These are phyloP conservation scores for Girardinichthys multiradiatus DNA, from an alignment of 2,113 vertebrate genomes.

Conservation along the genomic window DNA sequence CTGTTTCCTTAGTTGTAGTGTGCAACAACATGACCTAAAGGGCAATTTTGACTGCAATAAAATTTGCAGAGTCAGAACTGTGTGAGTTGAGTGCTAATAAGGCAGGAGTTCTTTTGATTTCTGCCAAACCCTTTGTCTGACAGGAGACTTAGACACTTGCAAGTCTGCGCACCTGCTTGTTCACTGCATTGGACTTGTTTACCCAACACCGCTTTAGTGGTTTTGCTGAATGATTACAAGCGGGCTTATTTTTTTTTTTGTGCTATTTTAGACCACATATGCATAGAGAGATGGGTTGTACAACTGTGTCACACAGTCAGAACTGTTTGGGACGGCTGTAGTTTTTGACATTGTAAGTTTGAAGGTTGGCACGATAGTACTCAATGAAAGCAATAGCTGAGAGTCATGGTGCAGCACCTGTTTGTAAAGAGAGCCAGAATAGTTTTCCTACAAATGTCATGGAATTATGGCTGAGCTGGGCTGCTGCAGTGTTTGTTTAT, in stretches of 20 bases:
- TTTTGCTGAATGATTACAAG: constrained; percentile 22
- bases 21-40: constrained; percentile 38
- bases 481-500: constrained; percentile 48
- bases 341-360: constrained; percentile 18
- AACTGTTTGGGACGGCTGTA: constrained; percentile 6
- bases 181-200: constrained; percentile 20
- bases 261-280: constrained; percentile 13
- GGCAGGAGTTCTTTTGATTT: constrained; percentile 52
- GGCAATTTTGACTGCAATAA: constrained; percentile 45
- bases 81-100: constrained; percentile 60
- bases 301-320: constrained; percentile 18
- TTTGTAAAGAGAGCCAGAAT: constrained; percentile 22
- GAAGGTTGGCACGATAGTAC: constrained; percentile 27
- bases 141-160: constrained; percentile 29
- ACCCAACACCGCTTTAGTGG: constrained; percentile 25
- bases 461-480: constrained; percentile 31
- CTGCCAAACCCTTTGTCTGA: constrained; percentile 53
- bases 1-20: constrained; percentile 56
- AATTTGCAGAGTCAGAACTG: constrained; percentile 71
- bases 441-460: constrained; percentile 35
- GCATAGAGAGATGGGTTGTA: neutral
- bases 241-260: constrained; percentile 14
- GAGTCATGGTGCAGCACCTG: constrained; percentile 24
- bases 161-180: constrained; percentile 45
- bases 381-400: neutral